Conservation (phyloP, 2,888 invertebrate species). For the Cetonia aurata region DNA sequence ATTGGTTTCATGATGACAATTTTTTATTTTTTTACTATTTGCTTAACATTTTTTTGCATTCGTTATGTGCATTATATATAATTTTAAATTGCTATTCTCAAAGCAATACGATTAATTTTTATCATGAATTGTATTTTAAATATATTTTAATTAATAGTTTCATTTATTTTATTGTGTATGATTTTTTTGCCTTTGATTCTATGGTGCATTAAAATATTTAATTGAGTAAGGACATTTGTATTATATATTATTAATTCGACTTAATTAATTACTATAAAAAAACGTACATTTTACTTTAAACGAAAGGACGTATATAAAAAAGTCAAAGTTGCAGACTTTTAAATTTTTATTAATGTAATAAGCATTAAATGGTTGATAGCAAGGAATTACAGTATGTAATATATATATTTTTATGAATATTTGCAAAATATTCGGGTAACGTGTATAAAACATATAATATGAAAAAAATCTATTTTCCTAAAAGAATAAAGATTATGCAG, state of each 20-base stretch:
- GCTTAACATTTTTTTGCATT: no score
- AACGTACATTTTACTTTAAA: background rate
- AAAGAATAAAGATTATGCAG: slow-evolving; percentile 42
- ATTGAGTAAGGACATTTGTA: no score
- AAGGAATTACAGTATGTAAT: slow-evolving; percentile 27
- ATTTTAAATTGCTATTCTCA: no score
- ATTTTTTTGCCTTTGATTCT: slow-evolving; percentile 11
- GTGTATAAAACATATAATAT: slow-evolving; percentile 35
- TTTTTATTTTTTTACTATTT: no score
- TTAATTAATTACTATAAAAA: no score
- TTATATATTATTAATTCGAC: no score
- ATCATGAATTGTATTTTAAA: no score
- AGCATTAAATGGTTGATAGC: slow-evolving; percentile 37
- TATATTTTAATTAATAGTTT: no score
- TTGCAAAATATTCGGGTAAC: slow-evolving; percentile 35
- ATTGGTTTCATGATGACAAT: no score
- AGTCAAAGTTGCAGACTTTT: no score
- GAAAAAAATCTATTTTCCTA: slow-evolving; percentile 42
- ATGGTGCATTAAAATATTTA: slow-evolving; percentile 15
- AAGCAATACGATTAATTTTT: no score
- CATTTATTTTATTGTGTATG: background rate
- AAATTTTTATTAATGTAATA: background rate
- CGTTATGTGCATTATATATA: no score
- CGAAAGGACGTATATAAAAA: background rate
- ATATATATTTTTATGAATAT: slow-evolving; percentile 39